Evolutionary conservation across 1,140 invertebrate species (phyloP), one percentile per base, ranked within the genome.

Genomic region (Lamellibrachia luymesi): DNA sequence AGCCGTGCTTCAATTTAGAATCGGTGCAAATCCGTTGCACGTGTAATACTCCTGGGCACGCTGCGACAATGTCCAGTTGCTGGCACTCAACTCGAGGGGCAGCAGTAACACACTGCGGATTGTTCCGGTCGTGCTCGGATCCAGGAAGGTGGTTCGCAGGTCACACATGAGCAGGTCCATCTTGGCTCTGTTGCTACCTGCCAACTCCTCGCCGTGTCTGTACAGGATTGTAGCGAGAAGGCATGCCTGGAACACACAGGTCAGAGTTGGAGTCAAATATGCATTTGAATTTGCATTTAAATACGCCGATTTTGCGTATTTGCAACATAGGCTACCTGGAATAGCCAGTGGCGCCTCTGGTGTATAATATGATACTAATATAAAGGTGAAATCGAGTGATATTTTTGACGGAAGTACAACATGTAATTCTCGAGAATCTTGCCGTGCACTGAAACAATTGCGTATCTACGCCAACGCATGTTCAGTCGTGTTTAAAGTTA

Each of bases 201-300:
- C 98, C 95, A 99, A 96, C 95, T 98, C 98, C 93, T 98, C 97
- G 0, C 98, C 98, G 95, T 98, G 97, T 94, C 98, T 98, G 22
- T 98, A 98, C 94, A 99, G 96, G 91, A 98, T 98, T 95, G 98
- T 98, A 96, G 98, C 98, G 51, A 99, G 96, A 95, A 98, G 98
- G 95, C 98, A 98, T 94, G 98, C 98, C 98, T 98, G 94, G 94
- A 51, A 90, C 50, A 49, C 38, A 38, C 38, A 38, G 38, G 38
- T 38, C 38, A 38, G 38, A 38, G 38, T 38, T 38, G 38, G 38
- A 38, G 38, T 38, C 0, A 38, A 38, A 38, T 38, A 38, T 38
- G 38, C 38, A 38, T 38, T 38, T 38, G 38, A 38, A 38, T 38
- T 38, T 38, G 38, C 38, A 38, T 38, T 38, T 38, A 38, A 38